Evolutionary conservation across 2,113 vertebrate species (phyloP), one percentile per base, ranked within the genome.

Genomic region (Pseudonaja textilis): DNA sequence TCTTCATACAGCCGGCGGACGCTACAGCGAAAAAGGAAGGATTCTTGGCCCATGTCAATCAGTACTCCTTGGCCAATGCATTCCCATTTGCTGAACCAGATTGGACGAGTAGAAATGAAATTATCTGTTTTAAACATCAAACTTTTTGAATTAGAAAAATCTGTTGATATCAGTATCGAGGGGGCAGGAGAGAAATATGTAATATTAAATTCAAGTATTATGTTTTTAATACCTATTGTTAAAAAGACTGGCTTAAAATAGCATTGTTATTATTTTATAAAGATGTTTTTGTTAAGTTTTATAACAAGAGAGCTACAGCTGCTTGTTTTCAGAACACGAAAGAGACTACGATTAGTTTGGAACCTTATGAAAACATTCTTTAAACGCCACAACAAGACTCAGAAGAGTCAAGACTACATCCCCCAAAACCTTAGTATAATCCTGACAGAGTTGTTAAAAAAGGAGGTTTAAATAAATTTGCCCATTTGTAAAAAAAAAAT

Each of bases 321-420:
- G 74, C 92, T 88, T 90, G 61, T 74, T 91, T 55, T 61, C 92
- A 90, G 95, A 95, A 88, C 90, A 93, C 88, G 39, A 74, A 85
- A 94, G 88, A 92, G 42, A 81, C 34, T 47, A 81, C 3, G 55
- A 61, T 93, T 34, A 86, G 54, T 86, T 42, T 89, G 3, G 56
- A 91, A 50, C 86, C 87, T 93, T 88, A 93, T 39, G 89, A 92
- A 89, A 26, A 92, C 2, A 42, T 90, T 95, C 23, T 93, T 95
- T 20, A 91, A 92, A 93, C 64, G 45, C 34, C 93, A 91, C 87
- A 86, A 86, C 29, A 90, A 20, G 34, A 88, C 61, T 94, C 92
- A 92, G 89, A 47, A 91, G 3, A 85, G 87, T 61, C 69, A 91
- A 93, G 87, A 89, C 87, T 69, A 92, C 39, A 25, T 94, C 34